Evolutionary conservation across 2,888 invertebrate genomes (phyloP).

Genomic region (Lomographa bimaculata): DNA sequence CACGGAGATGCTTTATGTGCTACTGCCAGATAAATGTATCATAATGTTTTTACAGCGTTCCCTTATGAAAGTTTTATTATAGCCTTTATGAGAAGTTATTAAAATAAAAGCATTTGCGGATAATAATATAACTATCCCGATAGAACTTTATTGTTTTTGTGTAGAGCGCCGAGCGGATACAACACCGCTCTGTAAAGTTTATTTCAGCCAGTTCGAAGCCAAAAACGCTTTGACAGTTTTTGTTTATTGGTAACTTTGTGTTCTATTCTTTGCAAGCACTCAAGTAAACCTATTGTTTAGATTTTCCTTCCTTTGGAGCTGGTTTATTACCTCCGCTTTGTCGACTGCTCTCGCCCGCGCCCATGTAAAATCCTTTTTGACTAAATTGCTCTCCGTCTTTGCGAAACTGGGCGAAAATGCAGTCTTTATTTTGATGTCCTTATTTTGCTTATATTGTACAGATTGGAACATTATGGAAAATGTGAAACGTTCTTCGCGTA

Average conservation of each 20-base stretch:
- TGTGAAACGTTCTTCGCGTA: slow-evolving; percentile 19
- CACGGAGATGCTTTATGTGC: slow-evolving; percentile 35
- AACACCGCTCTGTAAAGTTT: neutral
- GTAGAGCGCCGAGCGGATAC: neutral
- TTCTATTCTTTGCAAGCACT: slow-evolving; percentile 29
- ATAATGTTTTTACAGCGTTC: slow-evolving; percentile 34
- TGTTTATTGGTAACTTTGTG: slow-evolving; percentile 18
- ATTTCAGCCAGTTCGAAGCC: neutral
- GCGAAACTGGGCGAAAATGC: slow-evolving; percentile 53
- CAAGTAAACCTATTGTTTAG: slow-evolving; percentile 50
- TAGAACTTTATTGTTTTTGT: slow-evolving; percentile 1
- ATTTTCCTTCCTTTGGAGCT: slow-evolving; percentile 52
- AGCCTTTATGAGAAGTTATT: slow-evolving; percentile 32
- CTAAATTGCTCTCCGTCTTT: slow-evolving; percentile 59
- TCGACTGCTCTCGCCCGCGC: slow-evolving; percentile 51
- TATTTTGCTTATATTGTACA: slow-evolving; percentile 39
- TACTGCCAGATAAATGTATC: slow-evolving; percentile 38
- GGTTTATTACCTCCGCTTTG: slow-evolving; percentile 68
- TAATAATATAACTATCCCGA: slow-evolving; percentile 13
- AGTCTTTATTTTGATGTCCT: slow-evolving; percentile 45
- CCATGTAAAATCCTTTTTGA: slow-evolving; percentile 59
- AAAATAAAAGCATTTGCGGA: slow-evolving; percentile 29
- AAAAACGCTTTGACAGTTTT: slow-evolving; percentile 1
- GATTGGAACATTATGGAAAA: slow-evolving; percentile 23
- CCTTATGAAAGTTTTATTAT: slow-evolving; percentile 37